Evolutionary conservation across 30 jellyfish, hydroid and myxozoan species (phyloP).

Genomic region (Chrysaora quinquecirrha): DNA sequence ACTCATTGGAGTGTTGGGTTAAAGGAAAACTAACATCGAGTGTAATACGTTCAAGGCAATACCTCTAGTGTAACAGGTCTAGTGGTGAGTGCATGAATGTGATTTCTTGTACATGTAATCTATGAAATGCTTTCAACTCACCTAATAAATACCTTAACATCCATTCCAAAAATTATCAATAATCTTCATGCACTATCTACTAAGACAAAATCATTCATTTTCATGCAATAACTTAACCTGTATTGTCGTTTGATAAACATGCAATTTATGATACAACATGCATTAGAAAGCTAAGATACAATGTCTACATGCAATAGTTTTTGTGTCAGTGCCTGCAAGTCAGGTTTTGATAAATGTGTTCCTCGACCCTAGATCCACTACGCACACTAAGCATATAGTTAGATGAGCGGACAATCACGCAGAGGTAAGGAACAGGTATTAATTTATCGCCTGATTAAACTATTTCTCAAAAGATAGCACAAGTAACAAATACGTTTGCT

Average conservation of each 20-base stretch:
- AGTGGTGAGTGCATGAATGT: no score
- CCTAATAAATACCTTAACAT: neutral
- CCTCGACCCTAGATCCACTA: neutral
- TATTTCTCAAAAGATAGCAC: no score
- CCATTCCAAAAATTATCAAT: neutral
- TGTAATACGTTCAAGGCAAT: no score
- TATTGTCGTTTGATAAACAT: no score
- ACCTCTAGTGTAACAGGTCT: no score
- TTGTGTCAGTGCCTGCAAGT: no score
- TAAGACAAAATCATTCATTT: neutral
- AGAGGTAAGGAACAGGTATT: neutral
- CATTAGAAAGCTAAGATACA: neutral
- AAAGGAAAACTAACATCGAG: no score
- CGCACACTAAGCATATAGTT: neutral
- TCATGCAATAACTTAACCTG: neutral
- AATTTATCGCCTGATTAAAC: no score
- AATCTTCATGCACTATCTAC: conserved; percentile 17
- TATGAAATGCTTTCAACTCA: neutral
- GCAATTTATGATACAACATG: neutral
- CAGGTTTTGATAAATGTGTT: neutral
- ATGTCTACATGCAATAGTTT: neutral
- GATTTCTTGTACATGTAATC: neutral
- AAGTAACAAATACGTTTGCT: no score
- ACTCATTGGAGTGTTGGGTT: no score
- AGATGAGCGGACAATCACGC: no score